Base-by-base conservation (phyloP, 2,113 vertebrate genomes). In the Lamprologus ornatipinnis region DNA sequence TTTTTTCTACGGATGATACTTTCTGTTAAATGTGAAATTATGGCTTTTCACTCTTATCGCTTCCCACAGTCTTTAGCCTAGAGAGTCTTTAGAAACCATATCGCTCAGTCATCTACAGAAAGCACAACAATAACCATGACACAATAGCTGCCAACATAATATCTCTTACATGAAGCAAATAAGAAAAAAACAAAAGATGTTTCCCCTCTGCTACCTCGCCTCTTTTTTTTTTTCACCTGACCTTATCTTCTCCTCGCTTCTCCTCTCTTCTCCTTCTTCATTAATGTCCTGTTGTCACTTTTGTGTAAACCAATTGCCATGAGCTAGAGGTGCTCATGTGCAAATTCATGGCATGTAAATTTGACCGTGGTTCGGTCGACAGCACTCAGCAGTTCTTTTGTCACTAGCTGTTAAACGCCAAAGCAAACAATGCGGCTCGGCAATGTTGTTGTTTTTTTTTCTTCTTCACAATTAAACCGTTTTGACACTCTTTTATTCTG, bases 1-100 rank as follows among this genome's bases (percentile, higher is more conserved):
- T 86, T 55, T 84, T 85, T 85, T 13, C 80, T 53, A 68, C 9
- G 33, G 70, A 93, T 93, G 87, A 92, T 93, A 15, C 93, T 95
- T 95, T 93, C 85, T 86, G 87, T 88, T 94, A 85, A 94, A 94
- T 94, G 85, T 80, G 82, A 94, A 92, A 93, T 92, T 83, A 75
- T 23, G 2, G 83, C 78, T 90, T 84, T 89, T 82, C 47, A 53
- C 45, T 90, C 94, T 92, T 95, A 95, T 95, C 92, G 4, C 84
- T 84, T 51, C 51, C 35, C 63, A 60, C 81, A 75, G 87, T 93
- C 88, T 92, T 91, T 86, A 86, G 87, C 87, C 86, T 63, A 35
- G 84, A 92, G 82, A 92, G 89, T 84, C 90, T 92, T 91, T 80
- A 80, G 47, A 90, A 86, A 51, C 33, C 87, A 28, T 95, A 94